Evolutionary conservation across 2,113 vertebrate species (phyloP), one percentile per base, ranked within the genome.

Genomic region (Phyllostomus discolor): DNA sequence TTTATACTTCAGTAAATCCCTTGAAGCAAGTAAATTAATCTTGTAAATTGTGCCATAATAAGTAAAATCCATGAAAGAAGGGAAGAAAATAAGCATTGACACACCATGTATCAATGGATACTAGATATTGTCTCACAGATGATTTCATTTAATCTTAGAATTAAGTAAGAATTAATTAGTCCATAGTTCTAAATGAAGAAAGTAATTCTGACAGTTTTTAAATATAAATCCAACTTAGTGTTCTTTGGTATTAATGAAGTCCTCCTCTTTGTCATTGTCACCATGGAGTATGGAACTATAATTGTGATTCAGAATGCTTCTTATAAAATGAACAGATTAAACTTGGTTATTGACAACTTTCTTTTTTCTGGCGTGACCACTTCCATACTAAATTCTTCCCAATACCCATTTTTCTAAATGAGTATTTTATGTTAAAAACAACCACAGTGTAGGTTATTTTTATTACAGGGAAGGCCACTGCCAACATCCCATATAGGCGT

Each of bases 331-430:
- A 28, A 0, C 22, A 57, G 17, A 33, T 88, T 10, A 69, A 48
- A 31, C 4, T 59, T 76, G n/a, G 33, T 92, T 64, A 59, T n/a
- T 67, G 48, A 84, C 7, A 86, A 59, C 80, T 95, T 95, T 84
- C 75, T 90, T 79, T 75, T 90, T 72, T 97, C 78, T 96, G 46
- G 2, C 96, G 93, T 84, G 85, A 86, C 88, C 88, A 85, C 5
- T 90, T 97, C 86, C 66, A 75, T 46, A n/a, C 28, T 84, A 35
- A 92, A 48, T 17, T 94, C 11, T 28, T 67, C 33, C 70, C 95
- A 97, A 95, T 57, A 31, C 54, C 43, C 73, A 66, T 90, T 95
- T 31, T 97, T 97, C 73, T 54, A 57, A 88, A n/a, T 93, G 84
- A 86, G 78, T 67, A 43, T 82, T 64, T 90, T 91, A 57, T 38